Evolutionary conservation across 2,888 invertebrate genomes (phyloP), one percentile per base, ranked within the genome.

Genomic region (Hybos culiciformis): DNA sequence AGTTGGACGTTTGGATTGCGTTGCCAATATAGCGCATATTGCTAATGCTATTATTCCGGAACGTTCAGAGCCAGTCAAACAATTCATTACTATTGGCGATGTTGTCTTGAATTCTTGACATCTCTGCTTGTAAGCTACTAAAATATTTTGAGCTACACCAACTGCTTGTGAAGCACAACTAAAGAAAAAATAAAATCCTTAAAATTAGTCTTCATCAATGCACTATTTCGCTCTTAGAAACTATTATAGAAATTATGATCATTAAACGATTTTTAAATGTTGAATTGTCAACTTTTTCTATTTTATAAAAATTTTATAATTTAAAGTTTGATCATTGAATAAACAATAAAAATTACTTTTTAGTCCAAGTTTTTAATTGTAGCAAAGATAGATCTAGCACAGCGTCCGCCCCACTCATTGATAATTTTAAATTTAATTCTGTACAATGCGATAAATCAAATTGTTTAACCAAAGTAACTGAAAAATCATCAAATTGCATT

Each of bases 351-450:
- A 20, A 20, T 21, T 45, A 66, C 66, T 58, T 62, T 54, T 67
- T 67, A 32, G 61, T 61, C 67, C 67, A 67, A 24, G 59, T 54
- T 42, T 66, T 67, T 3, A 66, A 59, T 53, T 65, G 65, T 15
- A 67, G 46, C 24, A 67, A 46, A 0, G 66, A 63, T 40, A 66
- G 44, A 46, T 63, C 62, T 17, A 65, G 51, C 14, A 65, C 56
- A 24, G 59, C 59, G 53, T 67, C 66, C 3, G 60, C 61, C 23
- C 63, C 64, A 49, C 63, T 60, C 60, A 63, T 59, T 12, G 62
- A 57, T 14, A 67, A 45, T 42, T 60, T 62, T 19, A 67, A 45
- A 40, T 59, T 58, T 38, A 58, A 60, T 42, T 66, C 67, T 23
- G 53, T 51, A 46, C 62, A 61, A 50, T 66, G 63, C 8, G 61